These are phyloP conservation scores for Clunio marinus DNA, from an alignment of 2,888 invertebrate genomes.

Conservation along the genomic window DNA sequence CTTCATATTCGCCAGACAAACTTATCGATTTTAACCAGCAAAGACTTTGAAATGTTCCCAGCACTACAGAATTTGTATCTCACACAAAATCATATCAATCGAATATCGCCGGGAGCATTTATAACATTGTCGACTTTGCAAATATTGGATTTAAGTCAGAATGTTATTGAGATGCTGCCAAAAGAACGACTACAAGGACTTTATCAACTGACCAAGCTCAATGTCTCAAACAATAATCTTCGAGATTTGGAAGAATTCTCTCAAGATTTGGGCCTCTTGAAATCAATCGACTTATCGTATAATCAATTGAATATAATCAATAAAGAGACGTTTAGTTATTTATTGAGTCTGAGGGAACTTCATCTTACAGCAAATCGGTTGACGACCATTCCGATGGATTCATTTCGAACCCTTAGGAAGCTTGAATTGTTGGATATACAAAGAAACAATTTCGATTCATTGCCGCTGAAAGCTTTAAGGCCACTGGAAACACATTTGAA, in stretches of 20 bases:
- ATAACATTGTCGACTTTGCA: conserved; percentile 69
- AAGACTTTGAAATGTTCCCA: conserved; percentile 80
- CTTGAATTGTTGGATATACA: conserved; percentile 73
- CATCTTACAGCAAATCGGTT: conserved; percentile 80
- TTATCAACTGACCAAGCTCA: conserved; percentile 66
- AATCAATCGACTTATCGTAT: conserved; percentile 74
- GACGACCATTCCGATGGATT: conserved; percentile 69
- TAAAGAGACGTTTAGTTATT: conserved; percentile 69
- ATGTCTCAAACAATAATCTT: conserved; percentile 78
- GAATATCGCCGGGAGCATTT: conserved; percentile 82
- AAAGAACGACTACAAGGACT: conserved; percentile 79
- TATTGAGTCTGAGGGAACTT: conserved; percentile 72
- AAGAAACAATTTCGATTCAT: conserved; percentile 74
- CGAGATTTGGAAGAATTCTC: conserved; percentile 79
- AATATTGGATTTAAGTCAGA: conserved; percentile 74
- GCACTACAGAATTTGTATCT: conserved; percentile 70
- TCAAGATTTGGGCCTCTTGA: conserved; percentile 68
- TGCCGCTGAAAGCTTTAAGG: conserved; percentile 71
- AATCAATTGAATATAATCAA: conserved; percentile 76
- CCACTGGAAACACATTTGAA: conserved; percentile 79
- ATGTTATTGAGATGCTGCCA: conserved; percentile 76
- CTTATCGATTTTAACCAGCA: conserved; percentile 74
- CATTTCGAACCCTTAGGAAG: conserved; percentile 72
- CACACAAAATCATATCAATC: conserved; percentile 67
- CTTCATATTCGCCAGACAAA: conserved; percentile 75